Evolutionary conservation across 2,888 invertebrate species (phyloP).

Genomic region (Metopia argyrocephala): DNA sequence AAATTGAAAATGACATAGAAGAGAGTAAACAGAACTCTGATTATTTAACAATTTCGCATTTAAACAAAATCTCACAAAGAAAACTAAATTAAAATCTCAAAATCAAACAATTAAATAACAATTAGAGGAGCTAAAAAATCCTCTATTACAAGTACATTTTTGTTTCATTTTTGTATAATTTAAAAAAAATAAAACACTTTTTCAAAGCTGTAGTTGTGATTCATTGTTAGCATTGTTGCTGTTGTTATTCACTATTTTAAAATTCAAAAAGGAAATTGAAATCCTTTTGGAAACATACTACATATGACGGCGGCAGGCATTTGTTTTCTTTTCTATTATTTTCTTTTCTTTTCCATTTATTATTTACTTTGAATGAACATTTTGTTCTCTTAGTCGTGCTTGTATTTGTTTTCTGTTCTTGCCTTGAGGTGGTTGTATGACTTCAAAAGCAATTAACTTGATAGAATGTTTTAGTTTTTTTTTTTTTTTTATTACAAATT

Average conservation of each 20-base stretch:
- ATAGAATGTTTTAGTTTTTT: constrained; percentile 66
- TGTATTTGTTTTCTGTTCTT: background rate
- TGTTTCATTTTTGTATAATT: no score
- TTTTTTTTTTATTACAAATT: constrained; percentile 60
- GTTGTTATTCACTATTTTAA: background rate
- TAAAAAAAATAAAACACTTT: no score
- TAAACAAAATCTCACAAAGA: no score
- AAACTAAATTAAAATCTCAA: no score
- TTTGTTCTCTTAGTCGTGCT: background rate
- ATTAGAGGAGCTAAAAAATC: no score
- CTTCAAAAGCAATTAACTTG: constrained; percentile 66
- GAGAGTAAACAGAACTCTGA: no score
- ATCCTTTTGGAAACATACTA: no score
- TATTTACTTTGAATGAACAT: constrained; percentile 35
- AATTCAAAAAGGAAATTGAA: constrained; percentile 44
- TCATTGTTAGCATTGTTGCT: background rate
- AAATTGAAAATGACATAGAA: no score
- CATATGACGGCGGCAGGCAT: background rate
- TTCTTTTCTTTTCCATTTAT: background rate
- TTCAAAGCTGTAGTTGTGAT: background rate
- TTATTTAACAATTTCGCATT: no score
- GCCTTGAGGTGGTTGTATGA: constrained; percentile 56
- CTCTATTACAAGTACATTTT: no score
- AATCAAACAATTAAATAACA: no score
- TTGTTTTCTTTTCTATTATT: background rate